Conservation (phyloP, 1,140 invertebrate species). For the Diabrotica undecimpunctata region DNA sequence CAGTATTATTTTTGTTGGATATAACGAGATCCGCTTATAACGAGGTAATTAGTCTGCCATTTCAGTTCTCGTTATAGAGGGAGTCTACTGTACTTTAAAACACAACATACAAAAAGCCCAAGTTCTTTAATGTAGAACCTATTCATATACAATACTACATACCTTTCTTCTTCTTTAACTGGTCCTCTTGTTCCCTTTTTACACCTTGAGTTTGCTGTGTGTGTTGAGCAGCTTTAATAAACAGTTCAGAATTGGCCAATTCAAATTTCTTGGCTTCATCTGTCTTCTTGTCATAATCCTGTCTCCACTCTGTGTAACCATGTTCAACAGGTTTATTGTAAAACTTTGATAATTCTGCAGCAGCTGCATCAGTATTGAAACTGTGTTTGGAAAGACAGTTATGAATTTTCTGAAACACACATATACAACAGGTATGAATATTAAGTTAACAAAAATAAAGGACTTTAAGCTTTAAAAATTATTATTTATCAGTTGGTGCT, state of each 20-base stretch:
- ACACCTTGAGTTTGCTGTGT: constrained; percentile 7
- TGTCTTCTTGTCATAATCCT: constrained; percentile 27
- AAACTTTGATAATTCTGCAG: constrained; percentile 32
- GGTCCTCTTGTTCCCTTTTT: constrained; percentile 28
- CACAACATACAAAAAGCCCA: too few relatives aligned
- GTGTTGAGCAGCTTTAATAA: not conserved
- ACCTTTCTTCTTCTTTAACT: constrained; percentile 29
- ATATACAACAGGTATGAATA: not conserved
- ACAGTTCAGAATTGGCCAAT: not conserved
- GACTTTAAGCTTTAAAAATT: too few relatives aligned
- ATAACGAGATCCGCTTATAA: too few relatives aligned
- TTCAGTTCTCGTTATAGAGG: too few relatives aligned
- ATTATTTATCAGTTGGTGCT: too few relatives aligned
- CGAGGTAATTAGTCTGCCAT: too few relatives aligned
- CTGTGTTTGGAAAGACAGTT: constrained; percentile 38
- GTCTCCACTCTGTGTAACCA: constrained; percentile 35
- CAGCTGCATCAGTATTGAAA: constrained; percentile 41
- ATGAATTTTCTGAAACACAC: constrained; percentile 36
- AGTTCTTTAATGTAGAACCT: too few relatives aligned
- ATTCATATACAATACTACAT: not conserved
- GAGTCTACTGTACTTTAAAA: too few relatives aligned
- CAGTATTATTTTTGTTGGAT: too few relatives aligned
- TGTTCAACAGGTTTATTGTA: constrained; percentile 23
- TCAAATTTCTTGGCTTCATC: constrained; percentile 8
- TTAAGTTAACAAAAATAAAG: too few relatives aligned